These are phyloP conservation scores for Cremastinae sp. DNA, from an alignment of 2,888 invertebrate genomes.

Conservation along the genomic window DNA sequence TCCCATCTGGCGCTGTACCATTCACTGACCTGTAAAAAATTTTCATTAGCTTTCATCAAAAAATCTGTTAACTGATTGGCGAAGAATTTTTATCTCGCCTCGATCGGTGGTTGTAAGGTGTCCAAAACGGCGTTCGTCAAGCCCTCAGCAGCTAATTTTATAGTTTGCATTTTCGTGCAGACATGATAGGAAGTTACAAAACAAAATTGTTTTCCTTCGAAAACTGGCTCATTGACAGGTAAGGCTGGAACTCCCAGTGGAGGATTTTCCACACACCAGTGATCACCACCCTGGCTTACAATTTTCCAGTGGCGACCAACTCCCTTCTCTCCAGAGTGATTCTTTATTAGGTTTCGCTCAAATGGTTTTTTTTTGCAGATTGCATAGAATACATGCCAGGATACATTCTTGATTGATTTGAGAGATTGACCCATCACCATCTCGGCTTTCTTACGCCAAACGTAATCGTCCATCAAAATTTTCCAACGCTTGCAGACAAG, in stretches of 20 bases:
- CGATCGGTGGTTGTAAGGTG: conserved; percentile 81
- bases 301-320: conserved; percentile 79
- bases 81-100: conserved; percentile 70
- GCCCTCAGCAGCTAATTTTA: conserved; percentile 80
- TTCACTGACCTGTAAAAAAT: conserved; percentile 70
- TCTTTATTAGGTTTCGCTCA: conserved; percentile 81
- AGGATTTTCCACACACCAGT: conserved; percentile 81
- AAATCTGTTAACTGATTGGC: neutral
- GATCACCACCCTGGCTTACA: conserved; percentile 78
- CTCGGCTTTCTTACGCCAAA: conserved; percentile 80
- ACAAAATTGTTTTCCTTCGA: conserved; percentile 79
- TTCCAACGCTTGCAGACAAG: conserved; percentile 82
- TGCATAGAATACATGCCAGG: conserved; percentile 80
- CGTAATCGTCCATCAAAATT: conserved; percentile 78
- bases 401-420: conserved; percentile 71
- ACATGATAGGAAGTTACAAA: conserved; percentile 82
- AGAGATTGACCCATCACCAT: conserved; percentile 65
- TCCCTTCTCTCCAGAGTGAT: conserved; percentile 81
- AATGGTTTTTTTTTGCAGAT: conserved; percentile 80
- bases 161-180: conserved; percentile 81
- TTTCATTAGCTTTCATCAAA: neutral
- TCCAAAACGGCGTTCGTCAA: conserved; percentile 80
- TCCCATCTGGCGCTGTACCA: conserved; percentile 74
- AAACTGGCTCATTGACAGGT: conserved; percentile 78
- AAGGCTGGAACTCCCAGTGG: conserved; percentile 80